Base-by-base conservation (phyloP, 2,797 vertebrate genomes). In the Notoglanidium macrostoma region DNA sequence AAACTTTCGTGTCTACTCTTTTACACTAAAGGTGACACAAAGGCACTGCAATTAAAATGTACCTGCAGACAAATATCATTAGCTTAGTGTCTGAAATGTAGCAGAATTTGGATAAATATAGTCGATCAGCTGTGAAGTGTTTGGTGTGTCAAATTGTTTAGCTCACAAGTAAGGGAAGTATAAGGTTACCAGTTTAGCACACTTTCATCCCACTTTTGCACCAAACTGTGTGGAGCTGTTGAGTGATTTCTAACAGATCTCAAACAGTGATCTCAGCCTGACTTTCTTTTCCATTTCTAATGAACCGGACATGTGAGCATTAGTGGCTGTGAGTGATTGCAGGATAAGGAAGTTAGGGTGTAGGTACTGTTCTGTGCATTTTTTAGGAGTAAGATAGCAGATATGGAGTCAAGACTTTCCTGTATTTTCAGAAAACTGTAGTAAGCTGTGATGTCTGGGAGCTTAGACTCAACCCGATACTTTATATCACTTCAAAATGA, bases 241-340 rank as follows among this genome's bases (percentile, higher is more conserved):
- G 21, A 40, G 32, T 23, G 55, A 40, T 55, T 77, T 54, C 74
- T 26, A n/a, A n/a, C 5, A 44, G 10, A 73, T 23, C 46, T 54
- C 40, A 21, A 21, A 44, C 17, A 4, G 21, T 73, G 51, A 35
- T 29, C 15, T 32, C 8, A 23, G 54, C 26, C 74, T 29, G 74
- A 77, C n/a, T 83, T 83, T 70, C 32, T 40, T 84, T 68, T 57
- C 55, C 29, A 57, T 83, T 51, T 17, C 19, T 32, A 84, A n/a
- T 73, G 29, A 55, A 72, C 67, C 68, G 51, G 67, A 84, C 32
- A 9, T 57, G 83, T 40, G 67, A 26, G 59, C 68, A 72, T 72
- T 55, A 73, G 51, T 55, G 49, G 68, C 51, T 72, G 0, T 40
- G 78, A 61, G 35, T 63, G 78, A 72, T 57, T 72, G 14, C 49